Conservation (phyloP, 2,113 vertebrate species). For the Scatophagus argus region DNA sequence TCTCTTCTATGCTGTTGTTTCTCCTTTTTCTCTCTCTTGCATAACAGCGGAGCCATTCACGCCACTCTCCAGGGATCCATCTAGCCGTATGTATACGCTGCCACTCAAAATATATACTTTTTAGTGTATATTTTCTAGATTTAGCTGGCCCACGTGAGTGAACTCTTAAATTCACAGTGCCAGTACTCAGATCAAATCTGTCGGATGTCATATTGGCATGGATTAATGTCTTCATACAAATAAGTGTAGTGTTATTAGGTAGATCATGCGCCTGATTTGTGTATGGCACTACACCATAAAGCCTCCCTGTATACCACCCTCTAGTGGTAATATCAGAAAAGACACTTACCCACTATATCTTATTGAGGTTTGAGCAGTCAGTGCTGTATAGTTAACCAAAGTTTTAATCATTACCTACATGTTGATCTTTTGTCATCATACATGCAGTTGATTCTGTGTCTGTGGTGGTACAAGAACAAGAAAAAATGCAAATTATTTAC, state of each 20-base stretch:
- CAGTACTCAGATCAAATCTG: background rate
- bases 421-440: background rate
- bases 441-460: background rate
- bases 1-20: constrained; percentile 8
- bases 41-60: constrained; percentile 86
- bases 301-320: background rate
- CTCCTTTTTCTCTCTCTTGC: background rate
- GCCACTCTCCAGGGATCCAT: constrained; percentile 85
- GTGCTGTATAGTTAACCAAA: background rate
- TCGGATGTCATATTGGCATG: background rate
- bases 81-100: constrained; percentile 86
- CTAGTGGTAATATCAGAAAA: background rate
- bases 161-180: background rate
- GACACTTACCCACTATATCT: background rate
- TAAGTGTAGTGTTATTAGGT: background rate
- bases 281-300: background rate
- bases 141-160: background rate
- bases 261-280: background rate
- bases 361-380: background rate
- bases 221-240: background rate
- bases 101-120: background rate
- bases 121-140: background rate
- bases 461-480: background rate
- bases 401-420: background rate
- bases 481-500: no score